Evolutionary conservation across 2,888 invertebrate genomes (phyloP).

Genomic region (Vesta saturnalis): DNA sequence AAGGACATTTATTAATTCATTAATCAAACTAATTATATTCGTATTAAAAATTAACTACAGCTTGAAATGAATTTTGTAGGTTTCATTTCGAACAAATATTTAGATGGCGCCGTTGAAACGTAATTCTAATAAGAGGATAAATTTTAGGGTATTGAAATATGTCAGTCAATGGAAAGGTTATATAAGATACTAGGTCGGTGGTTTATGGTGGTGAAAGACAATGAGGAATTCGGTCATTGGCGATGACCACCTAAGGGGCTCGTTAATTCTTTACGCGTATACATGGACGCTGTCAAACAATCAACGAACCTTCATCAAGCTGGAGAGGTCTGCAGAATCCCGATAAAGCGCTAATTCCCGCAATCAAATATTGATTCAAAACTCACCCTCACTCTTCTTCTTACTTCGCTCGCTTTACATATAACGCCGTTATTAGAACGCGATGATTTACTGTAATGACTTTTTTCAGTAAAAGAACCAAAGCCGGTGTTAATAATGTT

Average conservation of each 20-base stretch:
- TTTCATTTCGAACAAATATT: conserved; percentile 15
- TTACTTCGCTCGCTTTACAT: conserved; percentile 62
- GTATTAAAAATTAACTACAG: neutral
- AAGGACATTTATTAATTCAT: conserved; percentile 1
- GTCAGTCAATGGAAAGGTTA: conserved; percentile 16
- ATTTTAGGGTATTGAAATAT: conserved; percentile 16
- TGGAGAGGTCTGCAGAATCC: conserved; percentile 63
- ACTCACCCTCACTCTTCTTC: conserved; percentile 62
- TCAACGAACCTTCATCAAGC: conserved; percentile 64
- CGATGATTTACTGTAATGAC: conserved; percentile 71
- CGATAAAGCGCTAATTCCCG: conserved; percentile 65
- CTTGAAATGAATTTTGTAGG: conserved; percentile 1
- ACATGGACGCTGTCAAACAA: conserved; percentile 63
- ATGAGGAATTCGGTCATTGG: conserved; percentile 27
- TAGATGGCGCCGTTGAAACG: conserved; percentile 10
- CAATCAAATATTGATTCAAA: conserved; percentile 66
- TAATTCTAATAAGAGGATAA: conserved; percentile 14
- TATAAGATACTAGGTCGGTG: conserved; percentile 12
- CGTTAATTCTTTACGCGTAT: conserved; percentile 63
- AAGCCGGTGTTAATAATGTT: conserved; percentile 69
- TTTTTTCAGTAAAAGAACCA: conserved; percentile 62
- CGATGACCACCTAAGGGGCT: conserved; percentile 49
- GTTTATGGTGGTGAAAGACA: conserved; percentile 24
- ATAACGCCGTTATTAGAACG: conserved; percentile 66
- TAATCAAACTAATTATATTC: neutral